Percentiles rank a stretch among this genome's conserved stretches.
These are phyloP conservation scores for Macaria liturata DNA, from an alignment of 2,888 invertebrate species.

Conservation along the genomic window DNA sequence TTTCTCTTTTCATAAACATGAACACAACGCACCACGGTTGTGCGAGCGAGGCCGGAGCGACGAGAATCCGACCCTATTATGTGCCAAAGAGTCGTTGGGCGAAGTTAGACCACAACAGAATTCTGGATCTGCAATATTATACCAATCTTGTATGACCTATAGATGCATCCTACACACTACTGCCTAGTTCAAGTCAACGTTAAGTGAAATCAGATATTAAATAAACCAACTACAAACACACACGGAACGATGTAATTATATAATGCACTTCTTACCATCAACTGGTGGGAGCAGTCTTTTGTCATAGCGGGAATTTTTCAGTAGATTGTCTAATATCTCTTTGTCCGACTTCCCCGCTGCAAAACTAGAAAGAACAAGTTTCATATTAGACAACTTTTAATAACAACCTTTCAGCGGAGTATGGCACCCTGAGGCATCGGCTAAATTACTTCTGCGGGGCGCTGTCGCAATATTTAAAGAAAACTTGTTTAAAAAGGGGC, in stretches of 20 bases:
- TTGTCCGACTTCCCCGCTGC: conserved; percentile 96
- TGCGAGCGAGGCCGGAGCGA: conserved; percentile 82
- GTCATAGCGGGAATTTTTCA: conserved; percentile 94
- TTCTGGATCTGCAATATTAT: conserved; percentile 92
- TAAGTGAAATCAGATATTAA: neutral
- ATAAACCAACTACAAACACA: conserved; percentile 13
- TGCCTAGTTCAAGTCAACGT: neutral
- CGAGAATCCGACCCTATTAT: conserved; percentile 80
- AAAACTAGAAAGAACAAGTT: conserved; percentile 85
- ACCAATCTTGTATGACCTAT: conserved; percentile 49
- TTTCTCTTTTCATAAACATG: conserved; percentile 83
- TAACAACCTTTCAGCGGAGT: conserved; percentile 11
- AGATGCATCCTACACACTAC: conserved; percentile 15
- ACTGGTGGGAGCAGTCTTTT: conserved; percentile 96
- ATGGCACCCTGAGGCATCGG: conserved; percentile 7
- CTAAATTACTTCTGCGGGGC: conserved; percentile 7
- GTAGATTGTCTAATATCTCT: conserved; percentile 95
- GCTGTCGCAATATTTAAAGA: neutral
- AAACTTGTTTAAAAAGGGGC: neutral
- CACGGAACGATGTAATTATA: conserved; percentile 4
- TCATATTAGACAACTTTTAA: conserved; percentile 27
- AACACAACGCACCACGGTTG: conserved; percentile 85
- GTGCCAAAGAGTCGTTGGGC: conserved; percentile 89
- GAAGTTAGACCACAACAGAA: conserved; percentile 94
- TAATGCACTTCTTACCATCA: conserved; percentile 84